Evolutionary conservation across 2,797 vertebrate species (phyloP).

Genomic region (Helostoma temminkii): DNA sequence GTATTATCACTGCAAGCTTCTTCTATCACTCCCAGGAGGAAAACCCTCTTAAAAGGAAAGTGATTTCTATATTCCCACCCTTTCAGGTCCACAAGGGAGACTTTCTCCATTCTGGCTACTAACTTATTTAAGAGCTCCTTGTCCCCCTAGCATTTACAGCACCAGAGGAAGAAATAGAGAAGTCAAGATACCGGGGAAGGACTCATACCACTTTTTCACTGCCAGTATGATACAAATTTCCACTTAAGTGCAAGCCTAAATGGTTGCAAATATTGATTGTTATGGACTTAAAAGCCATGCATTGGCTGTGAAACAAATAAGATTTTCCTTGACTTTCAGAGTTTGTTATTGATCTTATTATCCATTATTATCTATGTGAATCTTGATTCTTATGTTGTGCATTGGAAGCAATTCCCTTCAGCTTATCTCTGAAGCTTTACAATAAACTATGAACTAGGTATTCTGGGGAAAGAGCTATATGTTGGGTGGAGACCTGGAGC

Average conservation of each 20-base stretch:
- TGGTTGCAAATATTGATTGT: neutral
- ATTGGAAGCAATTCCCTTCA: neutral
- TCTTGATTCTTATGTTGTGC: neutral
- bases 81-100: slow-evolving; percentile 39
- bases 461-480: neutral
- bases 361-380: too few relatives aligned
- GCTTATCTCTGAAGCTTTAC: slow-evolving; percentile 2
- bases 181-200: neutral
- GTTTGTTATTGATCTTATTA: neutral
- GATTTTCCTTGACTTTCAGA: neutral
- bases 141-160: slow-evolving; percentile 43
- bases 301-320: neutral
- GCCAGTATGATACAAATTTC: neutral
- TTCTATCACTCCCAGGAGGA: slow-evolving; percentile 41
- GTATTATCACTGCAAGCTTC: slow-evolving; percentile 36
- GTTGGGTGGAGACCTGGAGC: slow-evolving; percentile 13
- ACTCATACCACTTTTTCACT: neutral
- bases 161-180: slow-evolving; percentile 12
- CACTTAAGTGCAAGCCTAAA: slow-evolving; percentile 1
- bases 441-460: neutral
- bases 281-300: neutral
- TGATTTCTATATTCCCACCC: slow-evolving; percentile 27
- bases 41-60: slow-evolving; percentile 50
- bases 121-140: slow-evolving; percentile 72
- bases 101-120: slow-evolving; percentile 55